Percentiles rank a stretch among this genome's conserved stretches.
phyloP scores from a whole-genome alignment of 2,888 invertebrate genomes.

The Vandiemenella viatica region DNA sequence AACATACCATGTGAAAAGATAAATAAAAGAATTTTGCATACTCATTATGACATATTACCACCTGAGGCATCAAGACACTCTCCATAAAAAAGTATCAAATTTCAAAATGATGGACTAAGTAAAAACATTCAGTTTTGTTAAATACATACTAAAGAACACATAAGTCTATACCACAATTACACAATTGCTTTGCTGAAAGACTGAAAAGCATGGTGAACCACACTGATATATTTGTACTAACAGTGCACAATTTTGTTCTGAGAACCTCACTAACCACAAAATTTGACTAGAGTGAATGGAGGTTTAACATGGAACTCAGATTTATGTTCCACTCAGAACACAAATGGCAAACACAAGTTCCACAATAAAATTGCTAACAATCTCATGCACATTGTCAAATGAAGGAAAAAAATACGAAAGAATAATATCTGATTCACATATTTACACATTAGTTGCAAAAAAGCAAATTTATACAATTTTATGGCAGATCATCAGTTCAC shows the following conservation, averaged over 20 bases:
- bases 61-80: too few relatives aligned
- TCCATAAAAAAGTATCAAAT: too few relatives aligned
- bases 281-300: slow-evolving; percentile 5
- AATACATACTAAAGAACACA: too few relatives aligned
- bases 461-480: background rate
- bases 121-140: too few relatives aligned
- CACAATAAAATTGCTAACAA: background rate
- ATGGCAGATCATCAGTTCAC: background rate
- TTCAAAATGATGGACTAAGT: too few relatives aligned
- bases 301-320: background rate
- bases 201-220: slow-evolving; percentile 14
- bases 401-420: background rate
- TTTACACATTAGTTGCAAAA: background rate
- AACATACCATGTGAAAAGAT: too few relatives aligned
- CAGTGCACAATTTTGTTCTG: slow-evolving; percentile 10
- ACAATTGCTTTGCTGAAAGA: slow-evolving; percentile 12
- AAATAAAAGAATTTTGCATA: too few relatives aligned
- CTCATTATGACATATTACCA: too few relatives aligned
- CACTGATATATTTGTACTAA: slow-evolving; percentile 15
- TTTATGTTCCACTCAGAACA: background rate
- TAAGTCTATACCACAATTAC: too few relatives aligned
- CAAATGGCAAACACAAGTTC: background rate
- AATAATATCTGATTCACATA: background rate
- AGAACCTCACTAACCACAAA: slow-evolving; percentile 12
- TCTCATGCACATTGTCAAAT: too few relatives aligned